Conservation (phyloP, 1,140 invertebrate genomes). For the Drosophila nikananu region DNA sequence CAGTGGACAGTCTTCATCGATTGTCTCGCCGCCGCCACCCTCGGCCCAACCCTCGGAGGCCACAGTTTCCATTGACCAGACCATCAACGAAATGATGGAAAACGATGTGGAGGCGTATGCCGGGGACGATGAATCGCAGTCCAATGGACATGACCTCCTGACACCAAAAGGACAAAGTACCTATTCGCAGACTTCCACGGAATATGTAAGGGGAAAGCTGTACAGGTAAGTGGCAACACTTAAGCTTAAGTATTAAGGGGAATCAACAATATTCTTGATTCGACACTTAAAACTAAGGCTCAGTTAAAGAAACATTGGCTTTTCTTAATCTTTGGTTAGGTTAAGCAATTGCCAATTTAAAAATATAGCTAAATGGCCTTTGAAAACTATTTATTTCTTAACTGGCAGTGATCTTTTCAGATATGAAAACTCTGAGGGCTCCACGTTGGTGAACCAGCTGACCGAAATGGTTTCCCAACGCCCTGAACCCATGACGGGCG, state of each 20-base stretch:
- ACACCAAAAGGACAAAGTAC: slow-evolving; percentile 1
- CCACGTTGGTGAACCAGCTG: slow-evolving; percentile 27
- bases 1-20: background rate
- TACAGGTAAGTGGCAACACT: slow-evolving; percentile 12
- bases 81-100: background rate
- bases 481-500: slow-evolving; percentile 1
- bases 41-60: background rate
- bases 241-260: no score
- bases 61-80: slow-evolving; percentile 1
- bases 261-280: no score
- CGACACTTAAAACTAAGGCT: no score
- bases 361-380: no score
- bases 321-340: no score
- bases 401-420: background rate
- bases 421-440: slow-evolving; percentile 23
- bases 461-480: background rate
- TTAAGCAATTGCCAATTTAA: no score
- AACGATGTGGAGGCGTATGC: slow-evolving; percentile 1
- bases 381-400: no score
- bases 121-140: slow-evolving; percentile 10
- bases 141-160: background rate
- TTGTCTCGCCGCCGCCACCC: background rate
- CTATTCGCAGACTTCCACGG: background rate
- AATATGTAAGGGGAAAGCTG: slow-evolving; percentile 37
- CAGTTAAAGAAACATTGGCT: no score